Conservation (phyloP, 2,113 vertebrate species). For the Dicaeum eximium region DNA sequence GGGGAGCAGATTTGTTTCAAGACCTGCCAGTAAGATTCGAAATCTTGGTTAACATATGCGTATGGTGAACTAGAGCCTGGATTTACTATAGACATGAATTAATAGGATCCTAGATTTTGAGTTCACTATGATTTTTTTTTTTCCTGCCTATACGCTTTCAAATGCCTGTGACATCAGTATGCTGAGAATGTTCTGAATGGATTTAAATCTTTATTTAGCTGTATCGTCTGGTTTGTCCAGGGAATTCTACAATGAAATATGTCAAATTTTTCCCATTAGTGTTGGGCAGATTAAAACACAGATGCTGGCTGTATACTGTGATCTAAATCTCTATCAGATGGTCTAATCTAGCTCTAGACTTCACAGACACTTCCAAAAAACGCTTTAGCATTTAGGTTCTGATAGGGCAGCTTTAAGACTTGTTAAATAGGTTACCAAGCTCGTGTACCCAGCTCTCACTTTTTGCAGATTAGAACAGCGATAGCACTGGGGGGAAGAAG, state of each 20-base stretch:
- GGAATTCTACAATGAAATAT: conserved; percentile 47
- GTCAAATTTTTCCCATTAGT: not conserved
- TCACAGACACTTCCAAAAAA: conserved; percentile 25
- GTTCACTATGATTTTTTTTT: not conserved
- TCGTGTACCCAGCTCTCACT: not conserved
- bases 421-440: conserved; percentile 23
- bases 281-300: conserved; percentile 54
- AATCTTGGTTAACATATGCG: conserved; percentile 20
- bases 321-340: conserved; percentile 47
- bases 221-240: conserved; percentile 39
- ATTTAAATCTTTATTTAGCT: conserved; percentile 60
- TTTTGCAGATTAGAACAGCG: not conserved
- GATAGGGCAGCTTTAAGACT: conserved; percentile 20
- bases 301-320: conserved; percentile 21
- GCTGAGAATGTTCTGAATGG: not conserved
- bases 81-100: conserved; percentile 3
- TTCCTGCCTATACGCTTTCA: not conserved
- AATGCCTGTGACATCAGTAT: not conserved
- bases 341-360: conserved; percentile 19
- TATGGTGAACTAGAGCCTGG: not conserved
- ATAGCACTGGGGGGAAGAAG: not conserved
- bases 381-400: conserved; percentile 6
- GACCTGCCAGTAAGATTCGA: conserved; percentile 32
- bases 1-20: conserved; percentile 20
- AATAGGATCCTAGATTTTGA: not conserved